phyloP scores from a whole-genome alignment of 2,113 vertebrate species.

The Misgurnus anguillicaudatus region DNA sequence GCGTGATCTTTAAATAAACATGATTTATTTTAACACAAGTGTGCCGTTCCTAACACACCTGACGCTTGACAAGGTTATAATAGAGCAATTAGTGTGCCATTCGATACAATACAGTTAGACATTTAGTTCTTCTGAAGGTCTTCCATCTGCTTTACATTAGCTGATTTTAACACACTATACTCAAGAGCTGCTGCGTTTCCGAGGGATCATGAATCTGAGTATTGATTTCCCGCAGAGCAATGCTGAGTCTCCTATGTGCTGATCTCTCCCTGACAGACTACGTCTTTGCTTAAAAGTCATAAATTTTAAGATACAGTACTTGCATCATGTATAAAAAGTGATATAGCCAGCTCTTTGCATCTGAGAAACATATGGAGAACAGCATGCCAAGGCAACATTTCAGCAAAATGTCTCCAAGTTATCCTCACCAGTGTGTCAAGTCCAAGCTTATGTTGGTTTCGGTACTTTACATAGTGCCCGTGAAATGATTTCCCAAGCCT shows the following conservation, averaged over 20 bases:
- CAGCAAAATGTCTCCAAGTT: background rate
- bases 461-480: too few species aligned
- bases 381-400: background rate
- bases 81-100: background rate
- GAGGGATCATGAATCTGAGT: slow-evolving; percentile 28
- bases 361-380: background rate
- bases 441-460: too few species aligned
- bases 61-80: background rate
- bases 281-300: slow-evolving; percentile 31
- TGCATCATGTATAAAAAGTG: slow-evolving; percentile 28
- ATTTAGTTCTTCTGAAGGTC: slow-evolving; percentile 72
- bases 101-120: slow-evolving; percentile 40
- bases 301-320: slow-evolving; percentile 37
- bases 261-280: slow-evolving; percentile 8
- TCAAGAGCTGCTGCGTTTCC: slow-evolving; percentile 36
- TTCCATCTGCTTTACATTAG: slow-evolving; percentile 75
- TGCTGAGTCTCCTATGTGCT: background rate
- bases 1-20: too few species aligned
- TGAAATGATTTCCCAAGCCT: background rate
- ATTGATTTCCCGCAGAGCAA: background rate
- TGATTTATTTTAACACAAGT: too few species aligned
- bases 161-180: slow-evolving; percentile 55
- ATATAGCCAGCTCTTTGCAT: slow-evolving; percentile 15
- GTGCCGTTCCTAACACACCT: too few species aligned
- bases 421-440: too few species aligned